Base-by-base conservation (phyloP, 2,113 vertebrate genomes). In the Gadus macrocephalus region DNA sequence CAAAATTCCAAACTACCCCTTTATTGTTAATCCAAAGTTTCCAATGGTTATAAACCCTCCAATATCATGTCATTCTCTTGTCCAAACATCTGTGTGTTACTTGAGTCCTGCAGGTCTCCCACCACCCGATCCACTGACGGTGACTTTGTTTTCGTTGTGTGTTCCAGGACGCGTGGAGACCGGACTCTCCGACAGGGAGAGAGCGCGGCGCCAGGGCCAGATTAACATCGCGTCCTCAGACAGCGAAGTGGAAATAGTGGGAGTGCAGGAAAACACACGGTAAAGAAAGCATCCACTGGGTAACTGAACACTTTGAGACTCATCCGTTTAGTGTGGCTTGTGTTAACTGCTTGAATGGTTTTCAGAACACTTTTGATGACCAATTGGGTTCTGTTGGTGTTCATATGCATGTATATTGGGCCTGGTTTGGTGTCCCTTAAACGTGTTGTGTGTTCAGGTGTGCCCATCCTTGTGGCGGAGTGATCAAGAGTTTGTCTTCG, bases 201-300 rank as follows among this genome's bases (percentile, higher is more conserved):
- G 86, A 62, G 85, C 85, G 69, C 92, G 93, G 63, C 89, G 88
- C 84, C 95, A 94, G 81, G 93, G 94, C 88, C 93, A 95, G 92
- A 95, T 96, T 80, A 92, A 92, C 70, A 91, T 96, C 19, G 89
- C 93, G 15, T 97, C 96, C 78, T 96, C 96, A 3, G 97, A 98
- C 81, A 98, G 96, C 0, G 97, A 99, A 88, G 95, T 99, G 85
- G 97, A 99, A 87, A 98, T 99, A 69, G 94, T 99, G 58, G 96
- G 95, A 53, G 95, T 99, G 85, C 96, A 98, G 77, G 95, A 98
- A 84, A 94, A 96, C 77, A 87, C 94, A 86, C 94, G 96, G 97
- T 99, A 92, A 58, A 58, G n/a, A 58, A 58, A 16, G n/a, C n/a
- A 58, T 58, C n/a, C 55, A 58, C 9, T 15, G 67, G 27, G 27